Evolutionary conservation across 2,113 vertebrate genomes (phyloP), one percentile per base, ranked within the genome.

Genomic region (Aix galericulata): DNA sequence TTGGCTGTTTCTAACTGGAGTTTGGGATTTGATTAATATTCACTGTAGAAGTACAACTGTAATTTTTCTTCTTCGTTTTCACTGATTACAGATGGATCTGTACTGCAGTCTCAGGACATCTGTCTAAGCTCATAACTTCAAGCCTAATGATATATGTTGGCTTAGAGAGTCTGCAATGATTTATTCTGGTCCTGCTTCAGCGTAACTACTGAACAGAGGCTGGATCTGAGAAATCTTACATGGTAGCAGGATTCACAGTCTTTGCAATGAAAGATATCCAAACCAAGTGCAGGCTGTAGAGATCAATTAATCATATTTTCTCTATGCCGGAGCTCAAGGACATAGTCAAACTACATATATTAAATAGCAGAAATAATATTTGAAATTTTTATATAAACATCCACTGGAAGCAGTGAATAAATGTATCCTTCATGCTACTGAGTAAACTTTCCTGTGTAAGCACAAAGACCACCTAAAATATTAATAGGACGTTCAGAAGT

Each of bases 121-220:
- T 95, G 88, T 84, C 82, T 92, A 75, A 90, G 73, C 55, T 71
- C 92, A 40, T 86, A 94, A 77, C 82, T 91, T 88, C 75, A 90
- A 94, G 46, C 18, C 72, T 86, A 80, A 91, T 91, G 88, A 86
- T 81, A 86, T 63, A 63, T 92, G 40, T 77, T 95, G 86, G 82
- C 91, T 92, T 81, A 81, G 64, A 86, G 64, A 74, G 13, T 73
- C 72, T 75, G 52, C 50, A 90, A 42, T 92, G 76, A 92, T 88
- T 88, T 95, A 92, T 96, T 90, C 75, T 90, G 14, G n/a, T 94
- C 68, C 56, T 81, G 76, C 82, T 81, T 96, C 60, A 86, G n/a
- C 7, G 1, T 0, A 5, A 83, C 86, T 83, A 64, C 76, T 77
- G 60, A 92, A 81, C 59, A 52, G 62, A 78, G 8, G 27, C 52